These are phyloP conservation scores for Hirtodrosophila histrioides DNA, from an alignment of 2,888 invertebrate genomes.

Conservation along the genomic window DNA sequence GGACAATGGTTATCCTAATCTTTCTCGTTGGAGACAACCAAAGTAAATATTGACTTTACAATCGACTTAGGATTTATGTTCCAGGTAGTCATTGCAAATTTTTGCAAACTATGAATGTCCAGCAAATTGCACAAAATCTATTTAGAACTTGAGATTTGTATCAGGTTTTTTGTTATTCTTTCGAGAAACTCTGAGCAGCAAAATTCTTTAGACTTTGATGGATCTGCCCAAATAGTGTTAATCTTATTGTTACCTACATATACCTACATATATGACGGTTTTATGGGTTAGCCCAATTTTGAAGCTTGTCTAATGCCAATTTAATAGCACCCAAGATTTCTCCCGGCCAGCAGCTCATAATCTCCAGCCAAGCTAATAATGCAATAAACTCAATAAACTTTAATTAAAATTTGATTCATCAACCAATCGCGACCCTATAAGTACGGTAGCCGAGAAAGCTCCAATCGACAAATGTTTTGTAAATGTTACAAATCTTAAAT, in stretches of 20 bases:
- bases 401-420: conserved; percentile 71
- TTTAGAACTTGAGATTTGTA: conserved; percentile 45
- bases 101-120: conserved; percentile 18
- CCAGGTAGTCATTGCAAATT: conserved; percentile 39
- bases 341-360: conserved; percentile 5
- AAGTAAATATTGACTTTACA: conserved; percentile 81
- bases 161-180: conserved; percentile 18
- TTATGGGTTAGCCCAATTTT: conserved; percentile 13
- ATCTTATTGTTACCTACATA: conserved; percentile 21
- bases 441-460: conserved; percentile 63
- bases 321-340: conserved; percentile 63
- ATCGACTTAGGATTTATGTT: conserved; percentile 62
- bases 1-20: conserved; percentile 28
- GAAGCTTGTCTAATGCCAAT: conserved; percentile 63
- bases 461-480: conserved; percentile 39
- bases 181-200: conserved; percentile 4
- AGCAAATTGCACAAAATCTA: conserved; percentile 57
- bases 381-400: conserved; percentile 53
- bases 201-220: no score
- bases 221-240: background rate
- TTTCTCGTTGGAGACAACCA: conserved; percentile 5
- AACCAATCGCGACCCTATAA: conserved; percentile 14
- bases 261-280: conserved; percentile 18
- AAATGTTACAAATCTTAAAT: conserved; percentile 64
- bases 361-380: conserved; percentile 72